Evolutionary conservation across 2,113 vertebrate species (phyloP).

Genomic region (Trachemys scripta): DNA sequence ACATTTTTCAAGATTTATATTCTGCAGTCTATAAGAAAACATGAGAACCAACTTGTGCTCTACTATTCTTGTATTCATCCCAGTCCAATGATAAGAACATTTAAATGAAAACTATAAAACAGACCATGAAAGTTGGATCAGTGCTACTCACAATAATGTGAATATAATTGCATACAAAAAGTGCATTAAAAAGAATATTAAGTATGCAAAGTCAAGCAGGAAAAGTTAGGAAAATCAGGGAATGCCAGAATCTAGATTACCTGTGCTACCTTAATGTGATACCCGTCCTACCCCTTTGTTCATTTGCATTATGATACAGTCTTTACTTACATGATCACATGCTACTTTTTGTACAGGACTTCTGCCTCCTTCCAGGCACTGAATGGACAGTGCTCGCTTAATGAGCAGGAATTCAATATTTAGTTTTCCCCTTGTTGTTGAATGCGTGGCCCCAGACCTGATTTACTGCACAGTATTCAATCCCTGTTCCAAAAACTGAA

Average conservation of each 20-base stretch:
- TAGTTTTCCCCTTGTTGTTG: background rate
- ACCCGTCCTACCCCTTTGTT: background rate
- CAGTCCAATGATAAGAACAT: background rate
- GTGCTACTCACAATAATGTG: background rate
- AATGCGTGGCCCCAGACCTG: background rate
- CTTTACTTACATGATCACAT: background rate
- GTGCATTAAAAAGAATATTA: background rate
- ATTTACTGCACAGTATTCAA: background rate
- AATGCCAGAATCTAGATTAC: background rate
- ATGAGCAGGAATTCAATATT: background rate
- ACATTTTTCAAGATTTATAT: conserved; percentile 70
- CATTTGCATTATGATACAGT: background rate
- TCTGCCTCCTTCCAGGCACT: background rate
- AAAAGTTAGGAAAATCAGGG: background rate
- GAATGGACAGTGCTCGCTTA: background rate
- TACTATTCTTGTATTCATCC: background rate
- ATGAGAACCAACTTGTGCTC: conserved; percentile 23
- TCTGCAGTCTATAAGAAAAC: conserved; percentile 65
- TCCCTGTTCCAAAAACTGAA: background rate
- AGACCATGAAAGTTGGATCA: background rate
- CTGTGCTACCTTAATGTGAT: background rate
- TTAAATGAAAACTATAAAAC: background rate
- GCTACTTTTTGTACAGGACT: background rate
- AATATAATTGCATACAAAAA: background rate
- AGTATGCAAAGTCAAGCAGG: background rate